Conservation (phyloP, 2,797 vertebrate species). For the Argyrosomus regius region DNA sequence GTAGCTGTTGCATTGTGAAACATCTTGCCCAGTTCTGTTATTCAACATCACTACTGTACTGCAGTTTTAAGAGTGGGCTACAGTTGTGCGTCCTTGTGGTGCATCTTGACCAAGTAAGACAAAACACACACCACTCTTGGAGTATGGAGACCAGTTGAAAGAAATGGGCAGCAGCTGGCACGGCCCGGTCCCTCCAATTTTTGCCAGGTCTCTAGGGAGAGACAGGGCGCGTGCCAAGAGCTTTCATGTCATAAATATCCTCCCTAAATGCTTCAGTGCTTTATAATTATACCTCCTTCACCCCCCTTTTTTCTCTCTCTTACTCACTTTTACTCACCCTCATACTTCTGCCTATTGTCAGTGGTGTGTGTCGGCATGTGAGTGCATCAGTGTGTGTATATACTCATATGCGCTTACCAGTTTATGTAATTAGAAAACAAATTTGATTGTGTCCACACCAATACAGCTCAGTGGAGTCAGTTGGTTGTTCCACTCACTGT, state of each 20-base stretch:
- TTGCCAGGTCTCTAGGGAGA: conserved; percentile 45
- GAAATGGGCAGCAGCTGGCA: conserved; percentile 50
- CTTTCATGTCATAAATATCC: conserved; percentile 77
- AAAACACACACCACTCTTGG: neutral
- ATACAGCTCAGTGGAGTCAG: conserved; percentile 37
- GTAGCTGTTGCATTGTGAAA: neutral
- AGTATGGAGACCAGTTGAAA: conserved; percentile 17
- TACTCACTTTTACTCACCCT: conserved; percentile 12
- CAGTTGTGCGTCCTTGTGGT: conserved; percentile 12
- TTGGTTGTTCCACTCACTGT: conserved; percentile 56
- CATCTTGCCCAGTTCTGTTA: neutral
- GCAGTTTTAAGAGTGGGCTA: conserved; percentile 10
- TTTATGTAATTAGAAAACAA: conserved; percentile 45
- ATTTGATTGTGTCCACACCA: conserved; percentile 29
- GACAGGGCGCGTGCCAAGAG: conserved; percentile 56
- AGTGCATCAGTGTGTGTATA: conserved; percentile 3
- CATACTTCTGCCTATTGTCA: conserved; percentile 37
- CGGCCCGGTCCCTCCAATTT: conserved; percentile 30
- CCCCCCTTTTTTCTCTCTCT: conserved; percentile 35
- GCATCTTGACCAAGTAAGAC: conserved; percentile 19
- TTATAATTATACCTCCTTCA: conserved; percentile 70
- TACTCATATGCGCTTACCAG: neutral
- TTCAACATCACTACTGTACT: neutral
- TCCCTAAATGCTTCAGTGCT: conserved; percentile 57
- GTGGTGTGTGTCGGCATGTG: conserved; percentile 11